Base-by-base conservation (phyloP, 2,797 vertebrate species). In the Darevskia nairensis region DNA sequence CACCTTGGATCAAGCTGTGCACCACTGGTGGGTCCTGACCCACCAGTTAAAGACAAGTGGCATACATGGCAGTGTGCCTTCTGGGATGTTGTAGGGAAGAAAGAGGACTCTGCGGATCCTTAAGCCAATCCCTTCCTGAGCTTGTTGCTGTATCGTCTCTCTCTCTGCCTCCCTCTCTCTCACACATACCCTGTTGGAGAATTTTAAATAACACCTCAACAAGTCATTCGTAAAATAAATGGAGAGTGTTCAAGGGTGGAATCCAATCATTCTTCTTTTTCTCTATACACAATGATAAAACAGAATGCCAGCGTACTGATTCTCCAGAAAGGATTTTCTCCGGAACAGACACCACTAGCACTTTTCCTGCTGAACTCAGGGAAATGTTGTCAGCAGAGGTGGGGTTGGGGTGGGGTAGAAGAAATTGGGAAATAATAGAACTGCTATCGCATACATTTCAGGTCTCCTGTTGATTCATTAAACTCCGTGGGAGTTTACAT, bases 401-500 rank as follows among this genome's bases (percentile, higher is more conserved):
- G 61, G 61, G 61, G 61, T 23, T 64, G 9, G 46, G 85, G 78
- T 61, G 74, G 17, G 74, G 25, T 64, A 3, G 25, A 3, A 25
- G 19, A 35, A 27, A 15, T 15, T 17, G 50, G 35, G 32, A 84
- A 88, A 76, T 2, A 35, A 68, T 50, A 35, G 11, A 23, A 7
- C 6, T 66, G 84, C 2, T 78, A 77, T 76, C 88, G 59, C 68
- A 85, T 66, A 46, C 0, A 71, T 41, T 50, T 44, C 90, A 80
- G 91, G 92, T 86, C 69, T 91, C 89, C 61, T 82, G 86, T 90
- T 91, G 91, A 92, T 91, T 93, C 88, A 87, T 41, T 93, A 82
- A 94, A 89, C 82, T 66, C 83, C 1, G 21, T 76, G 80, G 92
- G 82, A 91, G 89, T 13, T 77, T 82, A 81, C 82, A 8, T 91